phyloP scores from a whole-genome alignment of 2,113 vertebrate species.

The Phasianus colchicus region DNA sequence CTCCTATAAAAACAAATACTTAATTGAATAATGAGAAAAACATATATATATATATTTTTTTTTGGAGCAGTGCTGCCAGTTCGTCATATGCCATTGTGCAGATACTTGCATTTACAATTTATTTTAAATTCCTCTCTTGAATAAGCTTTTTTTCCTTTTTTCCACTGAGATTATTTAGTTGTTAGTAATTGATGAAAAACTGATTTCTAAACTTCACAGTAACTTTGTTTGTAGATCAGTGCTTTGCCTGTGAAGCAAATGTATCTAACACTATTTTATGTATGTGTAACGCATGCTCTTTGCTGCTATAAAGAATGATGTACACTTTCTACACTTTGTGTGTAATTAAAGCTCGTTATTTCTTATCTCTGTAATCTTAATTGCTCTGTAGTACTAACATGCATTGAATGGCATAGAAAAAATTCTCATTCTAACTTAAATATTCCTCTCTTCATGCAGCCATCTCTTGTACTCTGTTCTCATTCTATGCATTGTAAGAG shows the following conservation, averaged over 20 bases:
- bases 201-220: neutral
- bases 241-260: neutral
- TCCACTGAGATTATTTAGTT: neutral
- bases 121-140: neutral
- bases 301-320: neutral
- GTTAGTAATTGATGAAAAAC: neutral
- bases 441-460: neutral
- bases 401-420: neutral
- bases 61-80: neutral
- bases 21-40: neutral
- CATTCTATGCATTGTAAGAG: neutral
- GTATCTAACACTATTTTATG: neutral
- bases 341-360: neutral
- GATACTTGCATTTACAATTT: neutral
- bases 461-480: neutral
- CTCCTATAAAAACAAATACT: neutral
- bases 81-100: neutral
- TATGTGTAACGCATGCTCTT: accelerated
- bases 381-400: neutral
- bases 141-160: neutral
- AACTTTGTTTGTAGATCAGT: neutral
- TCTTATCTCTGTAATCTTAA: neutral
- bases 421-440: neutral
- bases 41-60: too few relatives aligned
- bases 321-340: neutral